These are phyloP conservation scores for Aspiorhynchus laticeps DNA, from an alignment of 2,113 vertebrate genomes.

Conservation along the genomic window DNA sequence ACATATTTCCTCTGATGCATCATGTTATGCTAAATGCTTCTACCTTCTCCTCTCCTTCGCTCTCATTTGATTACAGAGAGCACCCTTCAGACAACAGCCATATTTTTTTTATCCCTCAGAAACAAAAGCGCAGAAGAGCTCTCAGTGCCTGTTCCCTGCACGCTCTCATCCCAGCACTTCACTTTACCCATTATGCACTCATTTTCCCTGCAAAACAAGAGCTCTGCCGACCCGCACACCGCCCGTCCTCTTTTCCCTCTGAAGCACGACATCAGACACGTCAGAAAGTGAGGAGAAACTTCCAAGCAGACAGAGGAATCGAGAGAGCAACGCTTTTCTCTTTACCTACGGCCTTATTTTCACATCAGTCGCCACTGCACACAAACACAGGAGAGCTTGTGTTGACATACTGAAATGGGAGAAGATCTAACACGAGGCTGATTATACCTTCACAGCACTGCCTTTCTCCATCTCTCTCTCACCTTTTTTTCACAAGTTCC, in stretches of 20 bases:
- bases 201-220: conserved; percentile 49
- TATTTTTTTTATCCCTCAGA: conserved; percentile 39
- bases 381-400: conserved; percentile 13
- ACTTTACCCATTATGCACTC: conserved; percentile 44
- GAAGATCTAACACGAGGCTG: neutral
- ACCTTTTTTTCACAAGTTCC: neutral
- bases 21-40: neutral
- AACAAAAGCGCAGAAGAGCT: conserved; percentile 36
- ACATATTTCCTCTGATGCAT: conserved; percentile 9
- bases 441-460: neutral
- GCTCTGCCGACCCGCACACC: neutral
- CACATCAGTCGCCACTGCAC: conserved; percentile 42
- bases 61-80: conserved; percentile 23
- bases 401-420: conserved; percentile 7
- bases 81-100: conserved; percentile 45
- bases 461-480: neutral
- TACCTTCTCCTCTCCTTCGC: neutral
- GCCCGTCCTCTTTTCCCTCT: neutral
- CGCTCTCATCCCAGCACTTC: conserved; percentile 44
- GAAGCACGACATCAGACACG: conserved; percentile 20
- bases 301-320: conserved; percentile 13
- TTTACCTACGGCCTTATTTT: conserved; percentile 46
- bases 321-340: neutral
- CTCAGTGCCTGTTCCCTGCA: conserved; percentile 36
- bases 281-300: conserved; percentile 27